A percentile compares a stretch with the other conserved stretches of the same genome.
These are phyloP conservation scores for Neomonachus schauinslandi DNA, from an alignment of 2,113 vertebrate species.

Conservation along the genomic window DNA sequence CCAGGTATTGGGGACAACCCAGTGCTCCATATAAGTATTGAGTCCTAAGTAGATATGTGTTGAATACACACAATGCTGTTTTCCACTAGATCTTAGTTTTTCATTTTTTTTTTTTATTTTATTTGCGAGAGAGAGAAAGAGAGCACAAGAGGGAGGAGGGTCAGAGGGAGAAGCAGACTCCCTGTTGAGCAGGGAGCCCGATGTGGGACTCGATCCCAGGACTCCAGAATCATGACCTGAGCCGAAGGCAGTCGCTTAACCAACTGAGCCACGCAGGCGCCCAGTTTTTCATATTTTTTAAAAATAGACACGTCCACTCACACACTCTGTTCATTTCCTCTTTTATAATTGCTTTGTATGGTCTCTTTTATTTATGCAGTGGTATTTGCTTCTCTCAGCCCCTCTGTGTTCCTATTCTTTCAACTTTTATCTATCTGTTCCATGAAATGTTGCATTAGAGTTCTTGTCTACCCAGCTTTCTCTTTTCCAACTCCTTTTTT, in stretches of 20 bases:
- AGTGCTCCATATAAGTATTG: neutral
- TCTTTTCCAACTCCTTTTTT: neutral
- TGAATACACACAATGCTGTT: neutral
- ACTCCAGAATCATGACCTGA: too few species aligned
- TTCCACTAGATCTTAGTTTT: neutral
- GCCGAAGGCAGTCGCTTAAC: too few species aligned
- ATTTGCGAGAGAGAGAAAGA: too few species aligned
- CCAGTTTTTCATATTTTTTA: neutral
- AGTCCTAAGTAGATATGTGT: neutral
- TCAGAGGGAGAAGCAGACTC: too few species aligned
- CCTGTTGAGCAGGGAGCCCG: too few species aligned
- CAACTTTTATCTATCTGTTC: neutral
- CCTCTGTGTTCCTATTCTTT: neutral
- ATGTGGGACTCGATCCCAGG: too few species aligned
- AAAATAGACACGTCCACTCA: neutral
- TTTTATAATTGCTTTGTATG: neutral
- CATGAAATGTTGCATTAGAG: neutral
- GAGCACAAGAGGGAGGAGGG: too few species aligned
- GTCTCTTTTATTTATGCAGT: neutral
- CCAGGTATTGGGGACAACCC: neutral
- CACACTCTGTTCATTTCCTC: neutral
- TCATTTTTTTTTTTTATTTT: neutral
- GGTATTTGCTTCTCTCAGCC: neutral
- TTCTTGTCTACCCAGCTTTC: neutral
- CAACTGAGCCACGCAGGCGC: too few species aligned